Base-by-base conservation (phyloP, 2,113 vertebrate genomes). In the Falco punctatus region DNA sequence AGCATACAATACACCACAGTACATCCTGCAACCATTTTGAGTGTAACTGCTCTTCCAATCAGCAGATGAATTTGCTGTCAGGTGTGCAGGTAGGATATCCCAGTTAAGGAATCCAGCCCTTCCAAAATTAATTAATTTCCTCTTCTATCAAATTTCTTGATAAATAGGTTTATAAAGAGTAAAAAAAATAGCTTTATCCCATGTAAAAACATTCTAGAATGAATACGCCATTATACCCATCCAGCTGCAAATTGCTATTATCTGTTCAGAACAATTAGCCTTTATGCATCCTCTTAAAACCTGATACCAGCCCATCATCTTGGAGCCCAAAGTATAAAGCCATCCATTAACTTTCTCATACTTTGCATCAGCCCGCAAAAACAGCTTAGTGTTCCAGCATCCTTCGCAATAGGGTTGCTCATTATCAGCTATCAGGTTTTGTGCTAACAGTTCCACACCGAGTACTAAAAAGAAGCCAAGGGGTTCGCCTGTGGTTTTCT, bases 231-330 rank as follows among this genome's bases (percentile, higher is more conserved):
- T 92, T 95, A 30, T 95, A 73, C 12, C 16, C 74, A 80, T 66
- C 91, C 95, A 96, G 92, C 94, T 94, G 91, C 91, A 96, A 95
- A 94, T 95, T 88, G 91, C 86, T 90, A 84, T 83, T 96, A 96
- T 91, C 92, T 94, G 11, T 42, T 85, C 84, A 49, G 83, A 92
- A 96, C 91, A 96, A 95, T 96, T 92, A 89, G 40, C 73, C 51
- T 81, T 93, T 96, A 72, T 90, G 85, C 42, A 70, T 94, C 66
- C 27, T 49, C 84, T 91, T 57, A 91, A 91, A 94, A 96, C 49
- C 79, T 80, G 84, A 95, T 44, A 58, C 81, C 81, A 91, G 75
- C 72, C 54, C 92, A 92, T 87, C 95, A 85, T 91, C 86, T 73
- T 67, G 70, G 91, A 91, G 42, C 70, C 70, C 2, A 0, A 80